These are phyloP conservation scores for Solea solea DNA, from an alignment of 2,113 vertebrate species.

Conservation along the genomic window DNA sequence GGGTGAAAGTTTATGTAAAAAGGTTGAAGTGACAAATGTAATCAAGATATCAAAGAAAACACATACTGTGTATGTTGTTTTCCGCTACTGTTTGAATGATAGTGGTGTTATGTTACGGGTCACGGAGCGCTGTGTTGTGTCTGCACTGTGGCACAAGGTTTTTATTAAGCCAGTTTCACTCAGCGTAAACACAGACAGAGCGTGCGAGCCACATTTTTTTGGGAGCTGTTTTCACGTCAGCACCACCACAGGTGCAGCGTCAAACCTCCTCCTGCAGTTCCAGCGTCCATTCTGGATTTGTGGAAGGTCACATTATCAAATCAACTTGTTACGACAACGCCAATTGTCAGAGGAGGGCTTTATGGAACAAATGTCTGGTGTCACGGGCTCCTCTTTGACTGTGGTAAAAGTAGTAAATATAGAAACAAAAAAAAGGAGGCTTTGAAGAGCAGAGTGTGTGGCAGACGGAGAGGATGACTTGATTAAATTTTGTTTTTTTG, in stretches of 20 bases:
- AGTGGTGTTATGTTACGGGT: not conserved
- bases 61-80: too few relatives aligned
- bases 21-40: too few relatives aligned
- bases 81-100: too few relatives aligned
- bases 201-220: slow-evolving; percentile 47
- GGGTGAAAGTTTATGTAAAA: too few relatives aligned
- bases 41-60: not conserved
- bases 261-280: slow-evolving; percentile 6
- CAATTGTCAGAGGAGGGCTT: slow-evolving; percentile 38
- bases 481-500: slow-evolving; percentile 58
- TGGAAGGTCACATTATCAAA: slow-evolving; percentile 48
- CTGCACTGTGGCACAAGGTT: slow-evolving; percentile 51
- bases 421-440: slow-evolving; percentile 43
- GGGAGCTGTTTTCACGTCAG: slow-evolving; percentile 30
- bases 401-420: slow-evolving; percentile 65
- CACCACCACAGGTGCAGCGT: slow-evolving; percentile 49
- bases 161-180: slow-evolving; percentile 22
- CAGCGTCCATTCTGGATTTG: not conserved
- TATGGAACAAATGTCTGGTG: slow-evolving; percentile 51
- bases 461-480: slow-evolving; percentile 46
- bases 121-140: slow-evolving; percentile 57
- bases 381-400: slow-evolving; percentile 50
- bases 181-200: slow-evolving; percentile 65
- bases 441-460: slow-evolving; percentile 54
- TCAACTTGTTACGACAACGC: slow-evolving; percentile 37